These are phyloP conservation scores for Pseudochirops corinnae DNA, from an alignment of 2,797 vertebrate genomes.

Conservation along the genomic window DNA sequence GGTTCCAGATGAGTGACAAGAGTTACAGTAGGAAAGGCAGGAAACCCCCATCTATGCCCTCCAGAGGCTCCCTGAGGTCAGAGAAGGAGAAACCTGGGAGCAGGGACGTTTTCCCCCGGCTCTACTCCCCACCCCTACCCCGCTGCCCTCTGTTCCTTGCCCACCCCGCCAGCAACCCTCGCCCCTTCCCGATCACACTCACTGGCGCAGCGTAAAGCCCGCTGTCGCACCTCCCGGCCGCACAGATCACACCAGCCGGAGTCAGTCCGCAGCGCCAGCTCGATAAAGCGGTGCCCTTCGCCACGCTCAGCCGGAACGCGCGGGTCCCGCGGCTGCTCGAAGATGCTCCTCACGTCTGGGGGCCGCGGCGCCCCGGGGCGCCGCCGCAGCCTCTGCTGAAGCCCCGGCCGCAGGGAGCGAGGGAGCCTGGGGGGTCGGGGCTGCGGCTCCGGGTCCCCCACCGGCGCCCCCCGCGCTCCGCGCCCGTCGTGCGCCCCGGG, in stretches of 20 bases:
- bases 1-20: background rate
- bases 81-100: background rate
- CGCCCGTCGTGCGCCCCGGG: constrained; percentile 56
- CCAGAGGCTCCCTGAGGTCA: background rate
- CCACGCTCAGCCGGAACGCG: constrained; percentile 88
- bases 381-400: constrained; percentile 80
- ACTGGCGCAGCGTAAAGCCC: constrained; percentile 91
- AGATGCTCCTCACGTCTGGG: constrained; percentile 94
- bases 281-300: constrained; percentile 90
- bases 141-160: background rate
- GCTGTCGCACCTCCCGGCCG: constrained; percentile 87
- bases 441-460: constrained; percentile 40
- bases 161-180: background rate
- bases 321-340: constrained; percentile 87
- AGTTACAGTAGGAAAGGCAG: background rate
- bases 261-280: constrained; percentile 77
- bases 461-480: constrained; percentile 39
- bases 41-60: background rate
- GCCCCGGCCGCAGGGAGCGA: constrained; percentile 71
- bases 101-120: background rate
- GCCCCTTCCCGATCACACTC: constrained; percentile 79
- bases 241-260: constrained; percentile 94
- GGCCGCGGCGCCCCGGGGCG: constrained; percentile 87
- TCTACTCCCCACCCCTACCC: background rate
- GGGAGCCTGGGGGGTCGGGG: constrained; percentile 52